phyloP scores from a whole-genome alignment of 2,888 invertebrate species.

The Leuctra nigra region DNA sequence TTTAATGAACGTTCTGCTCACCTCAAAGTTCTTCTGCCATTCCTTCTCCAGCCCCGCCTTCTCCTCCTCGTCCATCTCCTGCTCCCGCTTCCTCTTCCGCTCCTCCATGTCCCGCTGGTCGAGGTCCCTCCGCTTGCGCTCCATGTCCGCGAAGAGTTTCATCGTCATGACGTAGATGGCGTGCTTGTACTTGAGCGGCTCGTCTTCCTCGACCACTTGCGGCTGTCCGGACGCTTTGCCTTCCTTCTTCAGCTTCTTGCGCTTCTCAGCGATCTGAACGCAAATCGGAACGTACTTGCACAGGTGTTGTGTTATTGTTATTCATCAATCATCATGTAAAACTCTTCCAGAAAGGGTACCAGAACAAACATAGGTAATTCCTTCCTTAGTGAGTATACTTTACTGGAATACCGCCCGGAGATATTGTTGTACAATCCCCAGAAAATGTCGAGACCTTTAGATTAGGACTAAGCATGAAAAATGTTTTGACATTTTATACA shows the following conservation, averaged over 20 bases:
- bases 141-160: slow-evolving; percentile 96
- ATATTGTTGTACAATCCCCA: no score
- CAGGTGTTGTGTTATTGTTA: no score
- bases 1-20: no score
- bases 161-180: slow-evolving; percentile 98
- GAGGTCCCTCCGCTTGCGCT: slow-evolving; percentile 77
- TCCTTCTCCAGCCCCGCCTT: slow-evolving; percentile 85
- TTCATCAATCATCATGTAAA: no score
- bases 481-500: no score
- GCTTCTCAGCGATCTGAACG: slow-evolving; percentile 79
- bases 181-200: slow-evolving; percentile 79
- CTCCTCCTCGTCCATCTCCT: slow-evolving; percentile 89
- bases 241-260: slow-evolving; percentile 90
- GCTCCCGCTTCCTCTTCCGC: slow-evolving; percentile 86
- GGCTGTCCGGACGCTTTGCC: slow-evolving; percentile 62
- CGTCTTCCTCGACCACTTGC: slow-evolving; percentile 80
- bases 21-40: slow-evolving; percentile 98
- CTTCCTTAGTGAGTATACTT: no score
- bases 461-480: no score
- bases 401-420: no score
- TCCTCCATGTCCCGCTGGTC: slow-evolving; percentile 90
- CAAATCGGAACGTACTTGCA: no score
- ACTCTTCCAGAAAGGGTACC: no score
- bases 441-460: no score
- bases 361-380: no score